Evolutionary conservation across 2,888 invertebrate genomes (phyloP).

Genomic region (Synanthedon formicaeformis): DNA sequence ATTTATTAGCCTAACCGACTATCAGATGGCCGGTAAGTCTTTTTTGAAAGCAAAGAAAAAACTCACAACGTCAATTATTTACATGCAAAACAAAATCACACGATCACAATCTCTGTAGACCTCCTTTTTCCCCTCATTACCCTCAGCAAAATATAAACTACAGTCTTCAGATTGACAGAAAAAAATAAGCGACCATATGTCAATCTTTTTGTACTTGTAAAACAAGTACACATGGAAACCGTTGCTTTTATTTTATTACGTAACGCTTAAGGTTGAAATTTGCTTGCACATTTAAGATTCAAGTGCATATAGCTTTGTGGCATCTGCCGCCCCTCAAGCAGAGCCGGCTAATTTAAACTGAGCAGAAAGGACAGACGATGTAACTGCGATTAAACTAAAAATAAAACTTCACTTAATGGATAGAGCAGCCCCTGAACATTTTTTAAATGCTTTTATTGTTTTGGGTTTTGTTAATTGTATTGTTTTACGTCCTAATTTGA

Average conservation of each 20-base stretch:
- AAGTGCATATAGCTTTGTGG: slow-evolving; percentile 8
- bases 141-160: slow-evolving; percentile 32
- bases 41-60: no score
- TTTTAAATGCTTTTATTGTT: slow-evolving; percentile 23
- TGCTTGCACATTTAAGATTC: slow-evolving; percentile 3
- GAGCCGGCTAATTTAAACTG: slow-evolving; percentile 51
- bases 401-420: slow-evolving; percentile 38
- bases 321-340: slow-evolving; percentile 26
- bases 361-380: slow-evolving; percentile 27
- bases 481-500: background rate
- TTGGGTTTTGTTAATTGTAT: slow-evolving; percentile 4
- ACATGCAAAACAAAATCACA: slow-evolving; percentile 15
- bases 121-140: slow-evolving; percentile 31
- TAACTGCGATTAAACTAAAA: slow-evolving; percentile 31
- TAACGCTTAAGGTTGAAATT: slow-evolving; percentile 15
- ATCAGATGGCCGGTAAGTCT: no score
- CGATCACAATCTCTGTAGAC: slow-evolving; percentile 19
- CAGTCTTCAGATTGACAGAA: slow-evolving; percentile 29
- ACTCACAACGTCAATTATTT: background rate
- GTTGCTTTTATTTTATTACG: background rate
- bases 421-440: slow-evolving; percentile 31
- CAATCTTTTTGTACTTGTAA: slow-evolving; percentile 35
- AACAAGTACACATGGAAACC: background rate
- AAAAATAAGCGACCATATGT: slow-evolving; percentile 37
- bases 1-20: no score